phyloP scores from a whole-genome alignment of 2,888 invertebrate species.

The Drosophila tripunctata region DNA sequence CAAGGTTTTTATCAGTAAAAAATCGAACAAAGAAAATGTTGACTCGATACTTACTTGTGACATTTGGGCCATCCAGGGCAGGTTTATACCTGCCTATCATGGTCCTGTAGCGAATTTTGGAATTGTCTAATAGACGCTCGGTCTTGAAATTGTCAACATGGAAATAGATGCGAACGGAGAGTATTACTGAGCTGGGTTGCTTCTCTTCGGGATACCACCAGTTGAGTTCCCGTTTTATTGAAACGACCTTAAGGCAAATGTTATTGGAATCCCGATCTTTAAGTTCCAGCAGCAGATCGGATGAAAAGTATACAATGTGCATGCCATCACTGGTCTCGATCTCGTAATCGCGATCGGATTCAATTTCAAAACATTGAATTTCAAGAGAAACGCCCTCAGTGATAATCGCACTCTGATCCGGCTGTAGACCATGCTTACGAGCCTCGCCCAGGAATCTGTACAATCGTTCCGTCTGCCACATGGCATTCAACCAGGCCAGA shows the following conservation, averaged over 20 bases:
- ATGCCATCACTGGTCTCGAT: constrained; percentile 37
- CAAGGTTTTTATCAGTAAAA: too few relatives aligned
- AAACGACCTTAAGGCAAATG: constrained; percentile 46
- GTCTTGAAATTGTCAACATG: neutral
- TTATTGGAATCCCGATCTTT: neutral
- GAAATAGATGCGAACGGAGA: constrained; percentile 41
- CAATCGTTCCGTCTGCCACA: constrained; percentile 50
- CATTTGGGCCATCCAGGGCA: neutral
- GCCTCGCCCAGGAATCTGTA: constrained; percentile 8
- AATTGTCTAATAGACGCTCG: neutral
- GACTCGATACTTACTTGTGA: neutral
- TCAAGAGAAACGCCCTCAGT: constrained; percentile 1
- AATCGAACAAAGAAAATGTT: too few relatives aligned
- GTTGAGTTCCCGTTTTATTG: constrained; percentile 40
- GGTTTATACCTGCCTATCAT: constrained; percentile 33
- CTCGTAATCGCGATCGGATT: fast-evolving
- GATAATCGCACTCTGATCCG: neutral
- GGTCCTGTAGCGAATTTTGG: constrained; percentile 4
- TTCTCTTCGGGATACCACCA: constrained; percentile 66
- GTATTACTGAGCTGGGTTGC: constrained; percentile 42
- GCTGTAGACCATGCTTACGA: neutral
- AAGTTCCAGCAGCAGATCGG: constrained; percentile 31
- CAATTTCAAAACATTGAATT: constrained; percentile 20
- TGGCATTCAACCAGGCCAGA: constrained; percentile 38
- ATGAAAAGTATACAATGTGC: constrained; percentile 38